These are phyloP conservation scores for Dichetophora obliterata DNA, from an alignment of 2,888 invertebrate genomes.

Conservation along the genomic window DNA sequence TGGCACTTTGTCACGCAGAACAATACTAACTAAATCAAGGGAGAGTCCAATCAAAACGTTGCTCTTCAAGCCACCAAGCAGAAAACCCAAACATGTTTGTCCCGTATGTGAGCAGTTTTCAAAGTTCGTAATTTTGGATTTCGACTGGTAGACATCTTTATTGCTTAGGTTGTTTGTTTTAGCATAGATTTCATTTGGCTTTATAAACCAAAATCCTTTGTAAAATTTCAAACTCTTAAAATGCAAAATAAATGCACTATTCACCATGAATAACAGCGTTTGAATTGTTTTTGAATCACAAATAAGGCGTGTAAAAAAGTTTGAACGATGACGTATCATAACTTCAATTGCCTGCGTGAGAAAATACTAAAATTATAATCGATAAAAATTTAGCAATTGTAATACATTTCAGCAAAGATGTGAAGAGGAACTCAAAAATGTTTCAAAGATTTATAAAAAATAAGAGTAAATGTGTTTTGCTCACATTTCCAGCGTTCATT, in stretches of 20 bases:
- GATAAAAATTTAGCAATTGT: neutral
- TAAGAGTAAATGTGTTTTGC: neutral
- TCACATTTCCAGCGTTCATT: too few species aligned
- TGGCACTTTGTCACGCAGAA: conserved; percentile 43
- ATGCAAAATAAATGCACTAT: conserved; percentile 57
- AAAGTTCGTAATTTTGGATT: neutral
- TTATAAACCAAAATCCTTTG: conserved; percentile 59
- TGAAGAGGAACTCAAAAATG: neutral
- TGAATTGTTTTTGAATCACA: conserved; percentile 50
- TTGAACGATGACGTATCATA: conserved; percentile 50
- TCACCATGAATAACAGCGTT: conserved; percentile 60
- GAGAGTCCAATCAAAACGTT: conserved; percentile 54
- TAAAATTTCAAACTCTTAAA: conserved; percentile 48
- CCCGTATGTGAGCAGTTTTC: conserved; percentile 39
- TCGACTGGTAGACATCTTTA: neutral
- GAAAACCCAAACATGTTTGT: conserved; percentile 42
- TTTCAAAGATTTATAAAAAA: too few species aligned
- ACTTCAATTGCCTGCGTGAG: conserved; percentile 54
- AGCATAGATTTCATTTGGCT: conserved; percentile 41
- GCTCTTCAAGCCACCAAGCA: conserved; percentile 54
- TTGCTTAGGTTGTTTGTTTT: neutral
- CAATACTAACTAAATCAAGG: conserved; percentile 54
- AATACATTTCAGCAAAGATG: neutral
- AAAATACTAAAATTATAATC: too few species aligned
- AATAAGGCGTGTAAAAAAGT: conserved; percentile 49